Percentiles rank a stretch among this genome's conserved stretches.
These are phyloP conservation scores for Ardeotis arabs DNA, from an alignment of 2,113 vertebrate species.

Conservation along the genomic window DNA sequence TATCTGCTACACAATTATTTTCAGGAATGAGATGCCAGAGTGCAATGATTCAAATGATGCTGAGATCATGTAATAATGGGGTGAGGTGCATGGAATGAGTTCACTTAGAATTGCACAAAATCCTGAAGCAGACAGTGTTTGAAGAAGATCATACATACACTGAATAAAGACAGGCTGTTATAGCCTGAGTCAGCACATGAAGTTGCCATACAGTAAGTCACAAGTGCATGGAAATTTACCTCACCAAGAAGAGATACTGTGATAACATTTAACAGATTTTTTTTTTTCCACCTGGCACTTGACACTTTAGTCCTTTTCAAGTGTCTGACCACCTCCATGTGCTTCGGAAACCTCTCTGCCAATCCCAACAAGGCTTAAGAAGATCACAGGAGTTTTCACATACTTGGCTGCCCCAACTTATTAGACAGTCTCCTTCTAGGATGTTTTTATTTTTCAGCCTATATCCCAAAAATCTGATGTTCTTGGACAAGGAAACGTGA, in stretches of 20 bases:
- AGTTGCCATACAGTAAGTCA: conserved; percentile 2
- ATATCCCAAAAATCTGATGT: conserved; percentile 71
- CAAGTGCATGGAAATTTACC: conserved; percentile 15
- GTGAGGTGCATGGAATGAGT: background rate
- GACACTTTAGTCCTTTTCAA: conserved; percentile 45
- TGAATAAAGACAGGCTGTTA: background rate
- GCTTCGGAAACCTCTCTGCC: conserved; percentile 60
- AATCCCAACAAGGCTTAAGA: conserved; percentile 60
- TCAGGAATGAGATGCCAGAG: background rate
- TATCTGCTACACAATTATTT: background rate
- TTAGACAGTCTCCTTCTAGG: conserved; percentile 72
- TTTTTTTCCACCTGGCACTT: conserved; percentile 40
- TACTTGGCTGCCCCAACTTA: conserved; percentile 62
- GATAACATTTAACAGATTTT: conserved; percentile 29
- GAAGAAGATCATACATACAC: background rate
- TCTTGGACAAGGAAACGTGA: conserved; percentile 69
- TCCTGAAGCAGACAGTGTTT: background rate
- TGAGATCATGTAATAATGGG: background rate
- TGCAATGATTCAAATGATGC: background rate
- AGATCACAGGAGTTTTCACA: conserved; percentile 66
- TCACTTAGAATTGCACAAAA: background rate
- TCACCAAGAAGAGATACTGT: conserved; percentile 27
- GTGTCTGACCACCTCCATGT: conserved; percentile 57
- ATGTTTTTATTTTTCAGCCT: conserved; percentile 76
- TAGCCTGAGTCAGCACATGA: background rate